These are phyloP conservation scores for Saccostrea glomerata DNA, from an alignment of 1,140 invertebrate species.

Conservation along the genomic window DNA sequence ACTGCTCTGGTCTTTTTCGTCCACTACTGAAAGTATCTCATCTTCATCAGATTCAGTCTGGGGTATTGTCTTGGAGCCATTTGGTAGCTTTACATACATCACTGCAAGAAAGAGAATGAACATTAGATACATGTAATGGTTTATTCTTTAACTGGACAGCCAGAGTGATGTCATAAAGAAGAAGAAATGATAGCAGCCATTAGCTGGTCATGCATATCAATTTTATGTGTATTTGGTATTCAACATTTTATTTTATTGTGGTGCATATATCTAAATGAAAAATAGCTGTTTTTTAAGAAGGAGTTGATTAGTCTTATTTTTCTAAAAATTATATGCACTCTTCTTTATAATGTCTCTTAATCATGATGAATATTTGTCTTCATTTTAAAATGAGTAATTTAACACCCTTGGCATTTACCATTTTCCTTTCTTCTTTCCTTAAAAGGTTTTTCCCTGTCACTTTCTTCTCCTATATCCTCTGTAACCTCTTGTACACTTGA, in stretches of 20 bases:
- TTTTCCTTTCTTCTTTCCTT: conserved; percentile 55
- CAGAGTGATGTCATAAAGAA: no score
- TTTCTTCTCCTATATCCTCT: conserved; percentile 48
- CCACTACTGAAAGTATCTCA: conserved; percentile 37
- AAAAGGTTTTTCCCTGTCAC: conserved; percentile 48
- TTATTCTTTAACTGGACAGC: no score
- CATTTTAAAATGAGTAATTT: background rate
- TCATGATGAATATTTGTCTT: background rate
- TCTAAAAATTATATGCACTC: no score
- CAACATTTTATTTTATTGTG: no score
- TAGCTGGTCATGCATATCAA: no score
- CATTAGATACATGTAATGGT: background rate
- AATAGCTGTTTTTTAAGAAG: no score
- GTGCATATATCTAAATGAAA: no score
- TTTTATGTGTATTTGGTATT: no score
- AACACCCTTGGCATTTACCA: conserved; percentile 4
- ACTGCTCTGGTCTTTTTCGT: conserved; percentile 37
- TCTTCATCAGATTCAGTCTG: conserved; percentile 45
- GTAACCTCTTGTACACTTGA: conserved; percentile 45
- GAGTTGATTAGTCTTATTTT: no score
- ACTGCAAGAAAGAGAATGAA: conserved; percentile 63
- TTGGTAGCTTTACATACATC: conserved; percentile 66
- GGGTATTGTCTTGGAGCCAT: conserved; percentile 50
- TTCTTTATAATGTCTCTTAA: background rate
- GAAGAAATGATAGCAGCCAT: no score